Evolutionary conservation across 2,113 vertebrate genomes (phyloP), one percentile per base, ranked within the genome.

Genomic region (Pachycephala philippinensis): DNA sequence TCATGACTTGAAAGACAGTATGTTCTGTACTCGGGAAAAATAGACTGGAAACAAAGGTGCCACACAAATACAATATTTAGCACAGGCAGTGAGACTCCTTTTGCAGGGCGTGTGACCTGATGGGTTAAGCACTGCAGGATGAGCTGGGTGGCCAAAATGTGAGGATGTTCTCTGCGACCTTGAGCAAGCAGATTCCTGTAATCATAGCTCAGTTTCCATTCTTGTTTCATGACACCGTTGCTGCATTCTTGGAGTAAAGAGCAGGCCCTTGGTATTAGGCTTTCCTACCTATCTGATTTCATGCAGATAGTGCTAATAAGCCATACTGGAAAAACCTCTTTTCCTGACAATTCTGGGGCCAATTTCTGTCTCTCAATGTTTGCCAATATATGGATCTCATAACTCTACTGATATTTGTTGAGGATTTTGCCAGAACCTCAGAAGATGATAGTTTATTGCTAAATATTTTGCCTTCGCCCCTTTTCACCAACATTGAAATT

Each of bases 41-140:
- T 3, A 31, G 33, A 18, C 52, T 57, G 60, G 47, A 56, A 87
- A 22, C 24, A 23, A 31, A 70, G 30, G 11, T 68, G n/a, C 17
- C 11, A 2, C 26, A n/a, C 4, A 60, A 84, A 57, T 15, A 7
- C 14, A 28, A 0, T 24, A 35, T 49, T 65, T 77, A 77, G 44
- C 17, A 9, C 0, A 9, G 37, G 18, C 52, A 42, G 2, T 3
- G 8, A 0, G 0, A 14, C 20, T 49, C 52, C 35, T 64, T 57
- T 71, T 37, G 37, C 37, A 37, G 49, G 26, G 30, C 15, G 6
- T 0, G 0, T 39, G 37, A 24, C 10, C 21, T 39, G 60, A 3
- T 39, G 70, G 20, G 15, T 52, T 65, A n/a, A 56, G 10, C 19
- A 4, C 27, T 31, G 45, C 44, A 53, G 22, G 49, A 26, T 8